Evolutionary conservation across 2,888 invertebrate species (phyloP).

Genomic region (Drosophila mercatorum): DNA sequence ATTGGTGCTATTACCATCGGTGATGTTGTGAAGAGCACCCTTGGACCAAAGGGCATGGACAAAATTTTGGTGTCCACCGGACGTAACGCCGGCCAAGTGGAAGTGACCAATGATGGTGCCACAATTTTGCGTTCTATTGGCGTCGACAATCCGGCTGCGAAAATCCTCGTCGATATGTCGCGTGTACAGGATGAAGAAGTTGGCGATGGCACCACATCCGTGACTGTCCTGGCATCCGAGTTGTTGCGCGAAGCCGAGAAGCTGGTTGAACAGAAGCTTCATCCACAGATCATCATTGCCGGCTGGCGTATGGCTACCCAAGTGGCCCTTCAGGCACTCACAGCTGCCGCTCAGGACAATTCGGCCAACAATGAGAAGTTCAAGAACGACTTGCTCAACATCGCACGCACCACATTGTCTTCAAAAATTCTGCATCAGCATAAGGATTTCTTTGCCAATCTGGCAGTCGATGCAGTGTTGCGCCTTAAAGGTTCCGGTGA

Average conservation of each 20-base stretch:
- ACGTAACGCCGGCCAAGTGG: constrained; percentile 92
- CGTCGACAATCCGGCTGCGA: constrained; percentile 99
- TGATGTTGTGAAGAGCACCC: constrained; percentile 98
- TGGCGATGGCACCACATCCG: constrained; percentile 99
- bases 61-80: constrained; percentile 94
- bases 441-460: constrained; percentile 97
- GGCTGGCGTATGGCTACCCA: constrained; percentile 97
- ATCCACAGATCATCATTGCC: constrained; percentile 98
- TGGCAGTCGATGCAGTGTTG: constrained; percentile 97
- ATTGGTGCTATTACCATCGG: constrained; percentile 99
- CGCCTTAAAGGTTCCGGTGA: constrained; percentile 98
- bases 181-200: constrained; percentile 99
- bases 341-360: constrained; percentile 92
- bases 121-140: constrained; percentile 98
- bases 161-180: constrained; percentile 99
- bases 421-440: constrained; percentile 99
- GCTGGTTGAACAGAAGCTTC: constrained; percentile 95
- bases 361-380: constrained; percentile 91
- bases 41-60: constrained; percentile 99
- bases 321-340: constrained; percentile 93
- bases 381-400: constrained; percentile 95
- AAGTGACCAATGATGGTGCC: constrained; percentile 99
- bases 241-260: constrained; percentile 97
- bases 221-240: constrained; percentile 96
- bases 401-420: constrained; percentile 98